Conservation (phyloP, 1,140 invertebrate genomes). For the Hylaeus volcanicus region DNA sequence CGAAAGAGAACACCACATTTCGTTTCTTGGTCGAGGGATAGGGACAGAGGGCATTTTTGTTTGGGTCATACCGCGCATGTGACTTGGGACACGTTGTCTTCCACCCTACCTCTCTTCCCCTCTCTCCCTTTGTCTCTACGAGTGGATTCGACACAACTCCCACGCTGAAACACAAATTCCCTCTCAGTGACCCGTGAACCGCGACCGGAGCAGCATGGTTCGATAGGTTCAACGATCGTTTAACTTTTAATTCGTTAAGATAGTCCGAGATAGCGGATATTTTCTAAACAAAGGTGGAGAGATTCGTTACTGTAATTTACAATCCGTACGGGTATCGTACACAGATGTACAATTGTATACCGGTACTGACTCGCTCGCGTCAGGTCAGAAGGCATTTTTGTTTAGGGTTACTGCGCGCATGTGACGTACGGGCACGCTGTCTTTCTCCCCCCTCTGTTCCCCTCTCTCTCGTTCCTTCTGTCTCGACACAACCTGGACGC, state of each 20-base stretch:
- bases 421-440: constrained; percentile 61
- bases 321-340: no score
- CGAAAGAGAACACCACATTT: not conserved
- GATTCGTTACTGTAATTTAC: no score
- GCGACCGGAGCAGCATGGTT: constrained; percentile 61
- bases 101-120: not conserved
- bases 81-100: constrained; percentile 57
- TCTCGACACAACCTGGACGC: constrained; percentile 43
- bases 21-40: not conserved
- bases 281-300: no score
- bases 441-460: not conserved
- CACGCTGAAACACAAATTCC: constrained; percentile 57
- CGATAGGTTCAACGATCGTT: not conserved
- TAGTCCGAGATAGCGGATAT: no score
- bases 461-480: not conserved
- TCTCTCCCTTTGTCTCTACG: not conserved
- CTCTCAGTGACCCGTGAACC: constrained; percentile 73
- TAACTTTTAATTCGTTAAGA: no score
- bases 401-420: constrained; percentile 68
- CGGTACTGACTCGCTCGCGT: no score
- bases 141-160: constrained; percentile 33
- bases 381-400: constrained; percentile 47
- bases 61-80: constrained; percentile 67
- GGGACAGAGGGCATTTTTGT: constrained; percentile 51
- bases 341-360: no score